A percentile compares a stretch with the other conserved stretches of the same genome.
Evolutionary conservation across 2,888 invertebrate genomes (phyloP).

Genomic region (Brenthis hecate): DNA sequence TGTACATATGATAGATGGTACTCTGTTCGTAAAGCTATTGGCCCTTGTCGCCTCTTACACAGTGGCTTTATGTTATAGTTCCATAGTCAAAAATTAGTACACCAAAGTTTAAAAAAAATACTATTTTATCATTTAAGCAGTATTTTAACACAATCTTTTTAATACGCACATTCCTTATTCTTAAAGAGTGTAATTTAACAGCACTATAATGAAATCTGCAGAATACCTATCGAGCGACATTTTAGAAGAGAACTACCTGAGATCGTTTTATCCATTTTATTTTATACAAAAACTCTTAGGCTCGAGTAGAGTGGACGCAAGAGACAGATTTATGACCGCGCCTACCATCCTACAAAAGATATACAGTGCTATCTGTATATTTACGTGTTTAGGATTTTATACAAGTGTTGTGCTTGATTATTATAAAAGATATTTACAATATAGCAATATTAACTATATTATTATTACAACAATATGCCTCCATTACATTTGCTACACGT

Average conservation of each 20-base stretch:
- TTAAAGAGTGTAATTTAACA: background rate
- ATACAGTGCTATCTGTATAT: slow-evolving; percentile 47
- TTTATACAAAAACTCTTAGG: slow-evolving; percentile 53
- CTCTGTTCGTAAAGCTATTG: slow-evolving; percentile 53
- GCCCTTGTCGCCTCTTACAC: slow-evolving; percentile 61
- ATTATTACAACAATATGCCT: slow-evolving; percentile 27
- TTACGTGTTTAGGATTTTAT: slow-evolving; percentile 29
- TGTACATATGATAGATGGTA: slow-evolving; percentile 53
- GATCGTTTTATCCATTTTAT: slow-evolving; percentile 48
- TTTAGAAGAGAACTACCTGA: slow-evolving; percentile 53
- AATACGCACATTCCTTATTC: too few relatives aligned
- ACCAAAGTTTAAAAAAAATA: too few relatives aligned
- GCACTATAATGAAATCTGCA: slow-evolving; percentile 38
- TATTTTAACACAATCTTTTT: too few relatives aligned
- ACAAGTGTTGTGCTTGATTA: slow-evolving; percentile 25
- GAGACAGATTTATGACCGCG: slow-evolving; percentile 52
- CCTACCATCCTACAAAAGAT: slow-evolving; percentile 56
- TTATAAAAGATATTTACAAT: slow-evolving; percentile 16
- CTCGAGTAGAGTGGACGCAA: slow-evolving; percentile 54
- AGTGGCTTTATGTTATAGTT: slow-evolving; percentile 59
- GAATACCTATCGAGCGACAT: slow-evolving; percentile 61
- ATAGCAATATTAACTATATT: slow-evolving; percentile 31
- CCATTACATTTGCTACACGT: slow-evolving; percentile 44
- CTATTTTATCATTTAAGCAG: too few relatives aligned
- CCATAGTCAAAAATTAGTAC: slow-evolving; percentile 3